Percentiles rank a stretch among this genome's conserved stretches.
These are phyloP conservation scores for Agrotis puta DNA, from an alignment of 2,888 invertebrate genomes.

Conservation along the genomic window DNA sequence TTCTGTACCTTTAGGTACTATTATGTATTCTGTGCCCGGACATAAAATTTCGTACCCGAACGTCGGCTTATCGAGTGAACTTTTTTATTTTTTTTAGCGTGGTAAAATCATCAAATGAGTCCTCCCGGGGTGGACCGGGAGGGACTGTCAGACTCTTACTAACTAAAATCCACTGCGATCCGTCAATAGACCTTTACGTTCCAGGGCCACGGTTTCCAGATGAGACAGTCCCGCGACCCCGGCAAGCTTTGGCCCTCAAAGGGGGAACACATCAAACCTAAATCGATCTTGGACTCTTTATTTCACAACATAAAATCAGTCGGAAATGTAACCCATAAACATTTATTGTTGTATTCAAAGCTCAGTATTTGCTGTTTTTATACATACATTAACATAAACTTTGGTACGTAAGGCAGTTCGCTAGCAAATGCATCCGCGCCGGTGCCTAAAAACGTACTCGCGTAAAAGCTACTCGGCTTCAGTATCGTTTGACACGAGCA, in stretches of 20 bases:
- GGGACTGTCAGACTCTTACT: no score
- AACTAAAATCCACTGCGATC: no score
- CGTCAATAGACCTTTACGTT: no score
- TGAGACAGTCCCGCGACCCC: no score
- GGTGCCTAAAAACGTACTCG: conserved; percentile 21
- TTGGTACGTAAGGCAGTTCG: conserved; percentile 12
- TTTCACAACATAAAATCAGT: not conserved
- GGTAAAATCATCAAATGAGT: no score
- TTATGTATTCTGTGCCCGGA: no score
- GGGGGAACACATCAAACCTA: no score
- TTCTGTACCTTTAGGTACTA: no score
- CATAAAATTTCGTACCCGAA: not conserved
- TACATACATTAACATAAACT: conserved; percentile 6
- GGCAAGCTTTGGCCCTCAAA: no score
- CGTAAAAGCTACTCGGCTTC: conserved; percentile 41
- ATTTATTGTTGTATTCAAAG: not conserved
- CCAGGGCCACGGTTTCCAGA: no score
- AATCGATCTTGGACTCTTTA: not conserved
- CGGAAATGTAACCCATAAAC: not conserved
- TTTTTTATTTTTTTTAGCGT: no score
- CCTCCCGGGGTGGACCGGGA: no score
- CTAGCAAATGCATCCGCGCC: conserved; percentile 26
- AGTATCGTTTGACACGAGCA: conserved; percentile 24
- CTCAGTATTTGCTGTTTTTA: not conserved
- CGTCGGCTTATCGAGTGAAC: not conserved